Percentiles rank a stretch among this genome's conserved stretches.
Conservation (phyloP, 2,888 invertebrate genomes). For the Blera fallax region DNA sequence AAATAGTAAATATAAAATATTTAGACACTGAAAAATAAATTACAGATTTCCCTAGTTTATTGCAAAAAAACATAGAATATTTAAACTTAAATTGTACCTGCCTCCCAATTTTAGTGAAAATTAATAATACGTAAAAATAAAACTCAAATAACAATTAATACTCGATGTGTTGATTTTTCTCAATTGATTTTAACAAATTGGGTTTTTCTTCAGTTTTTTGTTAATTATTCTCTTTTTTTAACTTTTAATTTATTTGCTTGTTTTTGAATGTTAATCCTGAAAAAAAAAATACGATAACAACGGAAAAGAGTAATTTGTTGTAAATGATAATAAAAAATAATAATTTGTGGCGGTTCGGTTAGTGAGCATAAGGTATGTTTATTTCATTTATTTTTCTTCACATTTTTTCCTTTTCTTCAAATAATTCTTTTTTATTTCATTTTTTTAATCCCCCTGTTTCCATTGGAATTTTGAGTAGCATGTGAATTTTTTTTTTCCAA, state of each 20-base stretch:
- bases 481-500: slow-evolving; percentile 18
- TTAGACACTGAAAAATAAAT: slow-evolving; percentile 6
- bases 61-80: slow-evolving; percentile 51
- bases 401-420: slow-evolving; percentile 60
- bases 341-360: slow-evolving; percentile 76
- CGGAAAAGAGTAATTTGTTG: slow-evolving; percentile 50
- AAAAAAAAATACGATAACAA: slow-evolving; percentile 11
- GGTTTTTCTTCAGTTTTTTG: slow-evolving; percentile 10
- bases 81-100: slow-evolving; percentile 70
- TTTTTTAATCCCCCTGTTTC: slow-evolving; percentile 16
- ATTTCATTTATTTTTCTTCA: slow-evolving; percentile 72
- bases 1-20: background rate
- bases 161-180: slow-evolving; percentile 60
- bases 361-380: slow-evolving; percentile 82
- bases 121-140: slow-evolving; percentile 52
- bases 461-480: slow-evolving; percentile 40
- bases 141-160: slow-evolving; percentile 55
- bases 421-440: slow-evolving; percentile 45
- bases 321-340: slow-evolving; percentile 35
- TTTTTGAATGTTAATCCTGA: slow-evolving; percentile 32
- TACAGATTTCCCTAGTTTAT: slow-evolving; percentile 43
- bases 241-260: slow-evolving; percentile 3
- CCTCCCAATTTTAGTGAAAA: slow-evolving; percentile 59
- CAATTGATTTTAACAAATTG: slow-evolving; percentile 44
- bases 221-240: slow-evolving; percentile 3